Evolutionary conservation across 2,797 vertebrate genomes (phyloP).

Genomic region (Acomys russatus): DNA sequence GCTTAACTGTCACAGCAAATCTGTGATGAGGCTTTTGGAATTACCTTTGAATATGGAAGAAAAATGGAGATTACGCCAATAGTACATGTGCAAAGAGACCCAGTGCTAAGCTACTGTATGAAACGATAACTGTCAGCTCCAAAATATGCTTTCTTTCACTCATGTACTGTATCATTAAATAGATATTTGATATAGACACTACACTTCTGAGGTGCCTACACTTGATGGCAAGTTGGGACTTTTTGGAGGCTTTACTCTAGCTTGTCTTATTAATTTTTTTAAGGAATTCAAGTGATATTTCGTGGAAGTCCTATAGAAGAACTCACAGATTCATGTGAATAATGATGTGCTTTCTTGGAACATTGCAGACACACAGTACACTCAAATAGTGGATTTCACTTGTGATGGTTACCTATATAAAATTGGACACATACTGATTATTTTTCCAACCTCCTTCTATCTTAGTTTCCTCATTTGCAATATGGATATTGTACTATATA

Average conservation of each 20-base stretch:
- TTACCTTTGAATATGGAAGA: background rate
- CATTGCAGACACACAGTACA: background rate
- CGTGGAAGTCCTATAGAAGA: background rate
- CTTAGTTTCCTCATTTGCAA: background rate
- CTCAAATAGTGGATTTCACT: background rate
- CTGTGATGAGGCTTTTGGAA: background rate
- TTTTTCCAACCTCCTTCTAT: background rate
- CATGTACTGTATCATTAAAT: background rate
- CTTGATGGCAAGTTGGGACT: background rate
- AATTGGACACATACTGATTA: background rate
- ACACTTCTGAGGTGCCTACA: background rate
- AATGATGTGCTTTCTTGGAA: background rate
- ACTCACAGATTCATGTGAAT: no score
- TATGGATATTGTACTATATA: background rate
- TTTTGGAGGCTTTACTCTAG: background rate
- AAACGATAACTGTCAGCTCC: background rate
- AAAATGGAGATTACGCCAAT: background rate
- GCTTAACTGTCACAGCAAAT: background rate
- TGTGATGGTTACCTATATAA: background rate
- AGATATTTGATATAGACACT: background rate
- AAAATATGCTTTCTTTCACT: slow-evolving; percentile 15
- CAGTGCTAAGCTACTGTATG: background rate
- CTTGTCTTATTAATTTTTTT: background rate
- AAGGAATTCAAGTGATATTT: background rate
- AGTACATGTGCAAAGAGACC: background rate